Conservation (phyloP, 2,797 vertebrate species). For the Echiichthys vipera region DNA sequence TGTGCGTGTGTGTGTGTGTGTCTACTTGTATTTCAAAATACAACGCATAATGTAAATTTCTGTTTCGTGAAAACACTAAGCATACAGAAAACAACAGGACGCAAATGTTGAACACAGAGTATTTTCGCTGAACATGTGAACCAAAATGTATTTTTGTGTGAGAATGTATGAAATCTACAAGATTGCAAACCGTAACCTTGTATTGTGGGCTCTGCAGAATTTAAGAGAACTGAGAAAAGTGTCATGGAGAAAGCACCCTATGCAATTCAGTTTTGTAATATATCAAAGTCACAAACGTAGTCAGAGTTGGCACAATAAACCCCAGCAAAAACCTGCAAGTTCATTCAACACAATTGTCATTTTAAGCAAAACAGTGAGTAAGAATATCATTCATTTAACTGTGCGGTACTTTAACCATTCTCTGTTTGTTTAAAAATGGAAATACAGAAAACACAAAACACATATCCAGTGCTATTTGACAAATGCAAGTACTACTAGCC, state of each 20-base stretch:
- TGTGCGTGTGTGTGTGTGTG: too few species aligned
- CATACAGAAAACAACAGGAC: slow-evolving; percentile 1
- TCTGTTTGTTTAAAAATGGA: slow-evolving; percentile 19
- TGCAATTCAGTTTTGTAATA: slow-evolving; percentile 17
- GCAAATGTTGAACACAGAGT: not conserved
- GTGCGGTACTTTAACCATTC: slow-evolving; percentile 8
- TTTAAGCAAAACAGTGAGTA: slow-evolving; percentile 26
- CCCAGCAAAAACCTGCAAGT: slow-evolving; percentile 22
- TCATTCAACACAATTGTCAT: slow-evolving; percentile 16
- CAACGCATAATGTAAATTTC: not conserved
- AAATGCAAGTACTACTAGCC: not conserved
- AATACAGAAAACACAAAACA: slow-evolving; percentile 14
- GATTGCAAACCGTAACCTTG: slow-evolving; percentile 13
- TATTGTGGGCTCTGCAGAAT: slow-evolving; percentile 8
- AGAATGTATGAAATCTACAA: slow-evolving; percentile 22
- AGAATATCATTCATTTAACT: slow-evolving; percentile 1
- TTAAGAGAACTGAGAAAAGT: not conserved
- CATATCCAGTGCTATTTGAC: not conserved
- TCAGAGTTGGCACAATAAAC: slow-evolving; percentile 22
- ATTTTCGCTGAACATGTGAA: slow-evolving; percentile 9
- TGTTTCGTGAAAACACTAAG: slow-evolving; percentile 2
- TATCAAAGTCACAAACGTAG: not conserved
- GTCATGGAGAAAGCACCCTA: slow-evolving; percentile 1
- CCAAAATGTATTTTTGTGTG: slow-evolving; percentile 6
- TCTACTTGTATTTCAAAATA: not conserved